Evolutionary conservation across 35 echinoderm and acorn worm genomes (phyloP).

Genomic region (Anneissia japonica): DNA sequence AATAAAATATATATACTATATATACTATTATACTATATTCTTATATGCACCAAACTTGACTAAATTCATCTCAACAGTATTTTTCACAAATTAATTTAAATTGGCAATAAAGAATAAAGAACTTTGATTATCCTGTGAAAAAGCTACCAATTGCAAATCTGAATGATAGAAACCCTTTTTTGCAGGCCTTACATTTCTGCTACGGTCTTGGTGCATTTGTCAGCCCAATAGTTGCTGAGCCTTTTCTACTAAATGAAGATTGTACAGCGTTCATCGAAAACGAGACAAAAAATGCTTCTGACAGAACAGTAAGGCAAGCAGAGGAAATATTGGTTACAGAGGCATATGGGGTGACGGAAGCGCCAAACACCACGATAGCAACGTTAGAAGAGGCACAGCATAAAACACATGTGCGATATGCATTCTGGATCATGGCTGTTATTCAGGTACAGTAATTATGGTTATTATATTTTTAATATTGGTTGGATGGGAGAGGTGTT

Average conservation of each 20-base stretch:
- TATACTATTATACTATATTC: too few species aligned
- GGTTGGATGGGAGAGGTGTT: too few species aligned
- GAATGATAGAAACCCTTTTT: too few species aligned
- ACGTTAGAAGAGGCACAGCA: constrained; percentile 63
- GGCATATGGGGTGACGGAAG: neutral
- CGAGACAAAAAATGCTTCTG: constrained; percentile 16
- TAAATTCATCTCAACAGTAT: too few species aligned
- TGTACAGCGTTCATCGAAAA: constrained; percentile 50
- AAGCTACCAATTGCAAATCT: too few species aligned
- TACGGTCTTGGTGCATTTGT: constrained; percentile 97
- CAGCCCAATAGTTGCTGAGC: constrained; percentile 85
- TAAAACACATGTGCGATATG: constrained; percentile 67
- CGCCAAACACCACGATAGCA: constrained; percentile 3
- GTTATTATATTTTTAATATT: too few species aligned
- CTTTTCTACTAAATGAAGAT: constrained; percentile 89
- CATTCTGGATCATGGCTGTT: constrained; percentile 96
- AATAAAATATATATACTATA: too few species aligned
- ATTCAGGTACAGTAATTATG: constrained; percentile 70
- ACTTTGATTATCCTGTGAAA: too few species aligned
- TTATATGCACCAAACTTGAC: too few species aligned
- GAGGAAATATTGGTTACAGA: neutral
- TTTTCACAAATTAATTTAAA: too few species aligned
- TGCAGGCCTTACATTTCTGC: constrained; percentile 92
- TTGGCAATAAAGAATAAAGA: too few species aligned
- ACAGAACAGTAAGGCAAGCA: neutral